phyloP scores from a whole-genome alignment of 2,113 vertebrate species.

The Pardalotus punctatus region DNA sequence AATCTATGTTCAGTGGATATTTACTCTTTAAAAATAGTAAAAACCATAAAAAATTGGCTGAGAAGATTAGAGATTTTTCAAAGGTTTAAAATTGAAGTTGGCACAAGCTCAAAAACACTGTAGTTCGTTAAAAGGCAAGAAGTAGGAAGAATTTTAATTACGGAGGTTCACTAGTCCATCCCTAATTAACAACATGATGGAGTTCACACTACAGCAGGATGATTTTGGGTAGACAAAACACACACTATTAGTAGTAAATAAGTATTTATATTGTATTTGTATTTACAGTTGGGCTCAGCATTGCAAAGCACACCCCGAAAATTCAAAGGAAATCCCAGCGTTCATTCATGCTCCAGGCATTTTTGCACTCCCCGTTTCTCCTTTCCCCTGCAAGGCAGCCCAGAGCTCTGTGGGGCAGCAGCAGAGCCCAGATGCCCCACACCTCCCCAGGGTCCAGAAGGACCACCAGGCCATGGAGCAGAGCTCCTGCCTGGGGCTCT shows the following conservation, averaged over 20 bases:
- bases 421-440: rapidly evolving
- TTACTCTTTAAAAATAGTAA: not conserved
- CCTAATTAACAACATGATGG: not conserved
- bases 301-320: not conserved
- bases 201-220: not conserved
- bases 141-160: not conserved
- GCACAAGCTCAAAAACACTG: not conserved
- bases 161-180: not conserved
- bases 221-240: not conserved
- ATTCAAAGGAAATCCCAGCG: not conserved
- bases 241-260: not conserved
- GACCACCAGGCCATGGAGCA: not conserved
- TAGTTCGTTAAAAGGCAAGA: not conserved
- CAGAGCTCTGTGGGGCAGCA: not conserved
- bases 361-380: not conserved
- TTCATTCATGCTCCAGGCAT: not conserved
- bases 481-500: not conserved
- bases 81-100: not conserved
- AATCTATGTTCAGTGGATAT: not conserved
- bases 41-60: not conserved
- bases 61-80: not conserved
- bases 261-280: not conserved
- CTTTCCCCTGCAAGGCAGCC: not conserved
- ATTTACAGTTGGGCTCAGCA: not conserved
- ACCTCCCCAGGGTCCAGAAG: not conserved